Conservation (phyloP, 2,797 vertebrate genomes). For the Clarias pachynema region DNA sequence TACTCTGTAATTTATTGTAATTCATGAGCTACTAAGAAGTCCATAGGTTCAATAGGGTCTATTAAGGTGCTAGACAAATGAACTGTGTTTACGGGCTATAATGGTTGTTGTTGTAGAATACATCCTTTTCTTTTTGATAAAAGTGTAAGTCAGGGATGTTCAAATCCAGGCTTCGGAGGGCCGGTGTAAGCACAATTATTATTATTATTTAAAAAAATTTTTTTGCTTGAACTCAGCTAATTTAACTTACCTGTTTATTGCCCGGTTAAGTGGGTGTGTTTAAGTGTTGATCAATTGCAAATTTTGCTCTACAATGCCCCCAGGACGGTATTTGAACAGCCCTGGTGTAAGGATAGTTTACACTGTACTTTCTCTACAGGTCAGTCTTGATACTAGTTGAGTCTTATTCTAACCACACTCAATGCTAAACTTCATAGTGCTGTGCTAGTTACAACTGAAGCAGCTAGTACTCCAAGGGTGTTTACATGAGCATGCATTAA, state of each 20-base stretch:
- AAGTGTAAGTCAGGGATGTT: no score
- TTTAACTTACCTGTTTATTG: no score
- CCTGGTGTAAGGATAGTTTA: neutral
- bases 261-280: no score
- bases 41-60: neutral
- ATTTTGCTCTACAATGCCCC: no score
- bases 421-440: neutral
- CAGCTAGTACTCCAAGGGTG: conserved; percentile 5
- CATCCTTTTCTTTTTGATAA: neutral
- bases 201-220: neutral
- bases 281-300: no score
- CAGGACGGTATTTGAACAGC: no score
- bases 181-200: neutral
- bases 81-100: neutral
- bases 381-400: neutral
- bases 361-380: neutral
- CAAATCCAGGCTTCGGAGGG: no score
- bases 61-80: neutral
- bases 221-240: no score
- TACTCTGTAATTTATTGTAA: neutral
- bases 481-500: conserved; percentile 51
- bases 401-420: neutral
- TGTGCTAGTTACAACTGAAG: no score
- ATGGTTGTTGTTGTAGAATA: neutral
- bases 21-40: neutral